These are phyloP conservation scores for Phalacrocorax carbo DNA, from an alignment of 2,113 vertebrate species.

Conservation along the genomic window DNA sequence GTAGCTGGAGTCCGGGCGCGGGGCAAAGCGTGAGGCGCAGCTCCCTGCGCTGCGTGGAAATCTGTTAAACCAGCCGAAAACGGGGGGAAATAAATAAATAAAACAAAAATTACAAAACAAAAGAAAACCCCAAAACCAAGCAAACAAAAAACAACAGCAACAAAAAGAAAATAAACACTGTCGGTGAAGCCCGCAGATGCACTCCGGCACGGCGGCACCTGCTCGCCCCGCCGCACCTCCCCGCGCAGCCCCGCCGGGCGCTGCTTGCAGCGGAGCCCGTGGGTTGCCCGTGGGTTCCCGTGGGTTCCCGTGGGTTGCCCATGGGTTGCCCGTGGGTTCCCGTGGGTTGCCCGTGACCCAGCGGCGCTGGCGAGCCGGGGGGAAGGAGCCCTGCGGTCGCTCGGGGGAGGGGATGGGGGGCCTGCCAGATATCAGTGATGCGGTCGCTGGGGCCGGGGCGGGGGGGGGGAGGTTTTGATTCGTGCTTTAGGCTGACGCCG, in stretches of 20 bases:
- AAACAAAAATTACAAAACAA: too few species aligned
- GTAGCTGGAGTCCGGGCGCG: neutral
- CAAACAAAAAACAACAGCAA: too few species aligned
- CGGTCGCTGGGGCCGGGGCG: neutral
- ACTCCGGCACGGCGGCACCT: neutral
- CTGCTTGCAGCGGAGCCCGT: too few species aligned
- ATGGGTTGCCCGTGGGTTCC: neutral
- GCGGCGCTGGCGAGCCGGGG: neutral
- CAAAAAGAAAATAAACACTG: rapidly evolving
- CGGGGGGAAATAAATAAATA: too few species aligned
- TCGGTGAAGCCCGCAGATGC: neutral
- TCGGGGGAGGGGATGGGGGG: too few species aligned
- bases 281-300: neutral
- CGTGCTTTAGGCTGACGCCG: neutral
- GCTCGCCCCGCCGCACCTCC: neutral
- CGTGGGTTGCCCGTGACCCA: neutral
- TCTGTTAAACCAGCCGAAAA: neutral
- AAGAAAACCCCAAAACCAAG: too few species aligned
- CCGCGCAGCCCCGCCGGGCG: too few species aligned
- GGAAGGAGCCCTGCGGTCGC: neutral
- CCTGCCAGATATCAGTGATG: neutral
- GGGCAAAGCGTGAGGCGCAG: neutral
- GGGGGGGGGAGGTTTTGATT: neutral
- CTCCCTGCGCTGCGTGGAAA: neutral
- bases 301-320: neutral